phyloP scores from a whole-genome alignment of 2,888 invertebrate genomes.

The Acrobasis suavella region DNA sequence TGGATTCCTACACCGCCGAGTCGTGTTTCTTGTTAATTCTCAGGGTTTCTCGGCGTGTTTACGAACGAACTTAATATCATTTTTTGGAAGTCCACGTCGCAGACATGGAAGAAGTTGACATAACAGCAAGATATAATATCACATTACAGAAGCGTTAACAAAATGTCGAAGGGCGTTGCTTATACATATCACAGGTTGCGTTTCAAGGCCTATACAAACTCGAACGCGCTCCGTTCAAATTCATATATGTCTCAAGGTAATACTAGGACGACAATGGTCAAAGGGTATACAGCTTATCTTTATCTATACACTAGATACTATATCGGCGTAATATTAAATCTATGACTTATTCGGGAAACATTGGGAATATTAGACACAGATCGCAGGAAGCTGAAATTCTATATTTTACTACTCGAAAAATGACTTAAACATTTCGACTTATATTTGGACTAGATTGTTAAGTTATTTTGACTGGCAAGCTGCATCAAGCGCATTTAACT shows the following conservation, averaged over 20 bases:
- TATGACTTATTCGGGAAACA: slow-evolving; percentile 32
- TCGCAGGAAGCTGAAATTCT: slow-evolving; percentile 15
- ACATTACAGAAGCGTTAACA: slow-evolving; percentile 31
- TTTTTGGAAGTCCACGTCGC: neutral
- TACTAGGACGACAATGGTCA: slow-evolving; percentile 48
- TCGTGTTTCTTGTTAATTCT: too few relatives aligned
- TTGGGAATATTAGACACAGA: slow-evolving; percentile 27
- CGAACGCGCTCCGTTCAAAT: slow-evolving; percentile 34
- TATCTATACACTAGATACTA: slow-evolving; percentile 38
- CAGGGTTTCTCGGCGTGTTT: neutral
- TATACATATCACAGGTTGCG: slow-evolving; percentile 66
- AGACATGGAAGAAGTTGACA: slow-evolving; percentile 2
- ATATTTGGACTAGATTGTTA: slow-evolving; percentile 11
- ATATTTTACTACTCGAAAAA: slow-evolving; percentile 7
- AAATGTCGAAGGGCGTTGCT: slow-evolving; percentile 46
- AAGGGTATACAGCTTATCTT: slow-evolving; percentile 39
- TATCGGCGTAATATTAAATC: slow-evolving; percentile 36
- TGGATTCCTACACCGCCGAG: too few relatives aligned
- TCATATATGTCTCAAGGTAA: slow-evolving; percentile 44
- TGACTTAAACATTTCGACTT: slow-evolving; percentile 11
- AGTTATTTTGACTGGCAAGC: slow-evolving; percentile 14
- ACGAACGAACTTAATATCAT: neutral
- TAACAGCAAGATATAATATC: slow-evolving; percentile 29
- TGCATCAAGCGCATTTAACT: neutral
- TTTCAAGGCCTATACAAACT: slow-evolving; percentile 48